phyloP scores from a whole-genome alignment of 2,888 invertebrate genomes.

The Chydorus sphaericus region DNA sequence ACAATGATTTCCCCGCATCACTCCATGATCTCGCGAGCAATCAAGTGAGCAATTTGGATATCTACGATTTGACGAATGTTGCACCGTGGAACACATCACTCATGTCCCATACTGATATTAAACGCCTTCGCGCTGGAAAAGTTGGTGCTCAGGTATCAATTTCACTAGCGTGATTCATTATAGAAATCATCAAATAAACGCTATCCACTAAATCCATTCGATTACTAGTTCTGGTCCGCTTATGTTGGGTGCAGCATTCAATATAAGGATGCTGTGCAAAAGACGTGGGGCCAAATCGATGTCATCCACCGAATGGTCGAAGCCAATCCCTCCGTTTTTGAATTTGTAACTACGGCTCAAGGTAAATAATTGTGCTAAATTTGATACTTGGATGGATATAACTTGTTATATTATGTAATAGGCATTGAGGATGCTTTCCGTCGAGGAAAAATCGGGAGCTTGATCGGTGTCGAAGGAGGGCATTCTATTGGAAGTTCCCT shows the following conservation, averaged over 20 bases:
- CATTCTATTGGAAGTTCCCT: constrained; percentile 81
- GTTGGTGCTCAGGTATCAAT: constrained; percentile 28
- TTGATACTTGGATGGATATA: background rate
- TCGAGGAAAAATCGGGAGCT: constrained; percentile 38
- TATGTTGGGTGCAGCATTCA: constrained; percentile 71
- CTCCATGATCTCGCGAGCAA: constrained; percentile 23
- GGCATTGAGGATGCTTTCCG: constrained; percentile 34
- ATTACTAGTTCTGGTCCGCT: constrained; percentile 63
- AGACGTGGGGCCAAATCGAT: constrained; percentile 73
- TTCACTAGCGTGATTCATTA: background rate
- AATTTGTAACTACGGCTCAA: constrained; percentile 59
- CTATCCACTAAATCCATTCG: constrained; percentile 7
- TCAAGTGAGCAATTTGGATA: constrained; percentile 22
- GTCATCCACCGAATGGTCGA: constrained; percentile 65
- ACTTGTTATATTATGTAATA: constrained; percentile 23
- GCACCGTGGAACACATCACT: constrained; percentile 22
- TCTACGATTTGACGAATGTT: constrained; percentile 21
- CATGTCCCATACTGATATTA: constrained; percentile 31
- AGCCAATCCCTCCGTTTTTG: constrained; percentile 59
- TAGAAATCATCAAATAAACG: background rate
- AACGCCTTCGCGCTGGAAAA: constrained; percentile 27
- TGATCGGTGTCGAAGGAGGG: constrained; percentile 76
- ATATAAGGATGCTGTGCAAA: constrained; percentile 67
- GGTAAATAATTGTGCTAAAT: constrained; percentile 36
- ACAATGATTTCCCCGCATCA: constrained; percentile 25